These are phyloP conservation scores for Pollenia labialis DNA, from an alignment of 2,888 invertebrate genomes.

Conservation along the genomic window DNA sequence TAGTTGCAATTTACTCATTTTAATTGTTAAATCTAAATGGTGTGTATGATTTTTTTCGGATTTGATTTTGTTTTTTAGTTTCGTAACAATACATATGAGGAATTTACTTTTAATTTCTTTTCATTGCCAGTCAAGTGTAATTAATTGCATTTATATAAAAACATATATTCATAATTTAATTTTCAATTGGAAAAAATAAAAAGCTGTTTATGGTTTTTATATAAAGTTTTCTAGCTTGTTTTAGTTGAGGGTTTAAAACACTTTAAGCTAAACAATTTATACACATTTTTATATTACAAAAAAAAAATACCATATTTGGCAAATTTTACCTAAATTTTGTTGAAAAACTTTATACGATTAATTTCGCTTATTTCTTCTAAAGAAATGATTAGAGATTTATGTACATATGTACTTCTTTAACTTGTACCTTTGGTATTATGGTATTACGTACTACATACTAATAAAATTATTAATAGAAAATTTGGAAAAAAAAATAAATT, in stretches of 20 bases:
- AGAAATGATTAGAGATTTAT: conserved; percentile 2
- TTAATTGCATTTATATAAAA: conserved; percentile 56
- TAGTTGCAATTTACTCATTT: conserved; percentile 75
- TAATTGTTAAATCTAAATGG: conserved; percentile 67
- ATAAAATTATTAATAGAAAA: neutral
- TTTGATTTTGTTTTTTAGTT: conserved; percentile 69
- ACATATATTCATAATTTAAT: conserved; percentile 47
- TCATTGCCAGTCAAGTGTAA: conserved; percentile 77
- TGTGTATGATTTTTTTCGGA: conserved; percentile 59
- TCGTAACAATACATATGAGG: conserved; percentile 68
- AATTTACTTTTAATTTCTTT: conserved; percentile 82
- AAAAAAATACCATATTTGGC: conserved; percentile 21
- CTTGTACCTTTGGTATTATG: conserved; percentile 12
- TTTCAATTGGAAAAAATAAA: conserved; percentile 22
- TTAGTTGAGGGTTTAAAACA: neutral
- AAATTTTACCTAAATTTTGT: neutral
- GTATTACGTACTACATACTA: neutral
- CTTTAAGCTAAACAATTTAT: neutral
- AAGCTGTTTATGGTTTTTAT: conserved; percentile 48
- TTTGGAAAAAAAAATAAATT: too few relatives aligned
- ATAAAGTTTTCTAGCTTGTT: conserved; percentile 20
- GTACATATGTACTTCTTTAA: neutral
- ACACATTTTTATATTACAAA: neutral
- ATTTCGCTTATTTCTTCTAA: neutral
- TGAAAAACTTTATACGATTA: neutral